Evolutionary conservation across 2,113 vertebrate genomes (phyloP), one percentile per base, ranked within the genome.

Genomic region (Lampris megalopsis): DNA sequence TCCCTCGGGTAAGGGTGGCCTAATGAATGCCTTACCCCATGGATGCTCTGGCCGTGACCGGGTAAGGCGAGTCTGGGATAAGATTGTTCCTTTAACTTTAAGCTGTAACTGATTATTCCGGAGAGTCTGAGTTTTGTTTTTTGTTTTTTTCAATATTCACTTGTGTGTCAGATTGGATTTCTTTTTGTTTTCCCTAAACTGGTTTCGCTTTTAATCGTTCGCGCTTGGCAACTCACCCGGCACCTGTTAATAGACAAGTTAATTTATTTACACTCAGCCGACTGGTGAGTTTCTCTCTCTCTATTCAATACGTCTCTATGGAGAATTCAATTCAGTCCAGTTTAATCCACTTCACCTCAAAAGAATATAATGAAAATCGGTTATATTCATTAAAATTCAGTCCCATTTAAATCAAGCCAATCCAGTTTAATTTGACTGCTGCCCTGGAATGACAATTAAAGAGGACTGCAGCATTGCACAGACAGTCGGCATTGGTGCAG

Each of bases 201-300:
- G 79, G 56, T 64, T 70, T 69, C 60, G 47, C 73, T 82, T 80
- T 85, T 88, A 85, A 88, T 91, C 82, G 80, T 71, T 65, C 77
- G 69, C 84, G 77, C 77, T 75, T 74, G 80, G 68, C 73, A 68
- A 80, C 61, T 76, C 67, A 75, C 83, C 45, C 79, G 82, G 67
- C 84, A 81, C 71, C 68, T 81, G 81, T 41, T 66, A 83, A 73
- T 63, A 40, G 73, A 77, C 60, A 69, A 73, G 82, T 77, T 67
- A 41, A 86, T 88, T 79, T 76, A 90, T 82, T 24, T 75, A 71
- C 69, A 54, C 73, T 67, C 56, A 9, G 73, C 70, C 66, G 61
- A 77, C 60, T n/a, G 40, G 74, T 80, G 49, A 64, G 63, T 64
- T 52, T 71, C 73, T 41, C 67, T 47, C 54, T 59, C 56, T 73